Base-by-base conservation (phyloP, 2,888 invertebrate genomes). In the Pyrrhosoma nymphula region DNA sequence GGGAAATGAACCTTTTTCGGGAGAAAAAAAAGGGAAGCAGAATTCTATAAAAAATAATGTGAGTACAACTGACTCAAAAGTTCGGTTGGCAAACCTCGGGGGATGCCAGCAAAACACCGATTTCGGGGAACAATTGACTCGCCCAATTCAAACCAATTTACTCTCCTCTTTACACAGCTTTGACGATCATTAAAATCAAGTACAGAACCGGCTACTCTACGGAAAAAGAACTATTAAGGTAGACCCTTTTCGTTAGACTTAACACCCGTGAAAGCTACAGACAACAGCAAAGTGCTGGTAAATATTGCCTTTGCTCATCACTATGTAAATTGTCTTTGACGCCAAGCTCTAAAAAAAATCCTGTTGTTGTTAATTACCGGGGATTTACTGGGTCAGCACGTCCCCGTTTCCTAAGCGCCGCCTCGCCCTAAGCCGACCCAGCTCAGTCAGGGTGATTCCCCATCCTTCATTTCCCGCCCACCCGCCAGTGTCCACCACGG, bases 351-450 rank as follows among this genome's bases (percentile, higher is more conserved):
- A 26, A 82, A 30, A 82, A 82, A 82, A 82, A 35, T 82, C n/a
- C 16, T 35, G 16, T 35, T 82, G 82, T 82, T 82, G 82, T 82
- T 82, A 82, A 82, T 82, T 82, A 82, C 35, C 12, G 26, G 35
- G 82, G 82, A 82, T 82, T 82, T 82, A 35, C 35, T 18, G 82
- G 82, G 35, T 30, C 35, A 82, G 18, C 16, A 2, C 82, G 18
- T 35, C 30, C 82, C 30, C 12, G 35, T 82, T 18, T 82, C 82
- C 82, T 82, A 69, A 69, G 26, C 69, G n/a, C 69, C 69, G 82
- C 82, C n/a, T 82, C 14, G 82, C 3, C 16, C 35, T 82, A 82
- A 82, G 82, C 82, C 82, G 82, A 82, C 82, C 82, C 82, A 82
- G 30, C 82, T 35, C 82, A 82, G 35, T 16, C 82, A 30, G 35